Conservation (phyloP, 2,888 invertebrate genomes). For the Drosophila quasianomalipes region DNA sequence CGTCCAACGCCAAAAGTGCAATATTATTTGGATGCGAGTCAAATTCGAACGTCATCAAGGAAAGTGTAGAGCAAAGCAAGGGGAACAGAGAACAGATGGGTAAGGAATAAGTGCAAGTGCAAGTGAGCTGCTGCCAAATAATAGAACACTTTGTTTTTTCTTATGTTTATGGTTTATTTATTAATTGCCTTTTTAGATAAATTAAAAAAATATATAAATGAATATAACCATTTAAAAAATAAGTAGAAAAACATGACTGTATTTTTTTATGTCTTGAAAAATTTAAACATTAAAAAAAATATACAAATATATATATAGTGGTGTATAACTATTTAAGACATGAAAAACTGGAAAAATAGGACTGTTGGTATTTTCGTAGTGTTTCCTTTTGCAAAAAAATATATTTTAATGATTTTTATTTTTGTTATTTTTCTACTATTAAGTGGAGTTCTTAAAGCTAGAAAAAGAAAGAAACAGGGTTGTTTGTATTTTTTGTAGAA, state of each 20-base stretch:
- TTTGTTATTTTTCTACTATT: too few relatives aligned
- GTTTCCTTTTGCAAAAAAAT: too few relatives aligned
- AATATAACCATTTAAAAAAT: not conserved
- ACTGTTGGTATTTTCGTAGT: too few relatives aligned
- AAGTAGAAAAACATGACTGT: not conserved
- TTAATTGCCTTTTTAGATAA: not conserved
- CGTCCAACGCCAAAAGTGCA: conserved; percentile 21
- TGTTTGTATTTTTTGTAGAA: not conserved
- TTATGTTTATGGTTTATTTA: conserved; percentile 18
- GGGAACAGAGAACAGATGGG: not conserved
- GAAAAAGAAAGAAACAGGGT: too few relatives aligned
- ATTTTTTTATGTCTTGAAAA: not conserved
- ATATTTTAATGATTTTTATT: too few relatives aligned
- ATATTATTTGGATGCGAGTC: conserved; percentile 49
- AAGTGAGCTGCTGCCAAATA: conserved; percentile 37
- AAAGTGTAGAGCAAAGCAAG: not conserved
- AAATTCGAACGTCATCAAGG: conserved; percentile 50
- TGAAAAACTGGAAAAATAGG: not conserved
- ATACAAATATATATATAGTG: not conserved
- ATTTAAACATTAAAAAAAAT: not conserved
- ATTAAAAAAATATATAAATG: not conserved
- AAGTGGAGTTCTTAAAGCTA: too few relatives aligned
- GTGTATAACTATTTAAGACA: not conserved
- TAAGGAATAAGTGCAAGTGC: conserved; percentile 34
- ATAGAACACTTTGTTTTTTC: conserved; percentile 27